These are phyloP conservation scores for human (Homo sapiens) DNA, from an alignment of 2,113 vertebrate species.

Conservation along the genomic window GRCh38 chr5:31059501-31060000, in stretches of 20 bases:
- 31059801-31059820: conserved; percentile 78
- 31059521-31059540: conserved; percentile 14
- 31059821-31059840: conserved; percentile 63
- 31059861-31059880: conserved; percentile 75
- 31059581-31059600: conserved; percentile 60
- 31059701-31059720: conserved; percentile 82
- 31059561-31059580: conserved; percentile 68
- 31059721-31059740: conserved; percentile 83
- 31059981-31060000: conserved; percentile 24
- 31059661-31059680: conserved; percentile 83
- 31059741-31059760: conserved; percentile 77
- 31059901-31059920: conserved; percentile 67
- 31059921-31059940: conserved; percentile 12
- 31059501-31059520: background rate
- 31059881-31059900: conserved; percentile 71
- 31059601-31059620: conserved; percentile 76
- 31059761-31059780: conserved; percentile 80
- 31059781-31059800: conserved; percentile 69
- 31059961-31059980: conserved; percentile 48
- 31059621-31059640: conserved; percentile 39
- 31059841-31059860: conserved; percentile 37
- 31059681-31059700: conserved; percentile 85
- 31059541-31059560: conserved; percentile 56
- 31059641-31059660: conserved; percentile 75
- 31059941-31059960: conserved; percentile 59